Base-by-base conservation (phyloP, 2,888 invertebrate genomes). In the Heteromyza rotundicornis region DNA sequence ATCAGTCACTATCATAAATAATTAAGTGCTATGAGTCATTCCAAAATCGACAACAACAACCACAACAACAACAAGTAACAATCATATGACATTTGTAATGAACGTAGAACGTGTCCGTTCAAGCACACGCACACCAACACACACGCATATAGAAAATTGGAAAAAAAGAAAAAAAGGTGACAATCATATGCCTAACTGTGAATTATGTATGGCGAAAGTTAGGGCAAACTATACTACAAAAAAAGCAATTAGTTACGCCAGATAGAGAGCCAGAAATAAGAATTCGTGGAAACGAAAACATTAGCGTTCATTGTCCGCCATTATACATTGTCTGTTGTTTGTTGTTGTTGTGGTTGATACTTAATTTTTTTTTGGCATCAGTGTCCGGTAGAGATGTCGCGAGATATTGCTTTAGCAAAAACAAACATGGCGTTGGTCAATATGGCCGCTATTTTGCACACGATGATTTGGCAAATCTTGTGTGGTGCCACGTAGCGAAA, bases 71-170 rank as follows among this genome's bases (percentile, higher is more conserved):
- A 40, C 32, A 32, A 32, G 32, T 12, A 54, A 54, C 40, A 57
- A 59, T 68, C 68, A 68, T 74, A 71, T 72, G 76, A 74, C 67
- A 65, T 59, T 57, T 65, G 67, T 70, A 68, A 64, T 62, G 58
- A 12, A 35, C 24, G 5, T 27, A 27, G 27, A 27, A 35, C 53
- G 32, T 59, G 51, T 60, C 53, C 24, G 53, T 40, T 19, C 52
- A 27, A 27, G 52, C 60, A 60, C 62, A 59, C 53, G 62, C 40
- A 56, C 49, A 20, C 56, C 59, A 65, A 62, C 62, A 51, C 12
- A 60, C 17, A 47, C 51, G 27, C 27, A 16, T 27, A 40, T 24
- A 51, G n/a, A 44, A 23, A 27, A 22, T 22, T 36, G 23, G 24
- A 58, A 14, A n/a, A n/a, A n/a, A n/a, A n/a, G n/a, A n/a, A n/a